These are phyloP conservation scores for Desoria tigrina DNA, from an alignment of 2,888 invertebrate species.

Conservation along the genomic window DNA sequence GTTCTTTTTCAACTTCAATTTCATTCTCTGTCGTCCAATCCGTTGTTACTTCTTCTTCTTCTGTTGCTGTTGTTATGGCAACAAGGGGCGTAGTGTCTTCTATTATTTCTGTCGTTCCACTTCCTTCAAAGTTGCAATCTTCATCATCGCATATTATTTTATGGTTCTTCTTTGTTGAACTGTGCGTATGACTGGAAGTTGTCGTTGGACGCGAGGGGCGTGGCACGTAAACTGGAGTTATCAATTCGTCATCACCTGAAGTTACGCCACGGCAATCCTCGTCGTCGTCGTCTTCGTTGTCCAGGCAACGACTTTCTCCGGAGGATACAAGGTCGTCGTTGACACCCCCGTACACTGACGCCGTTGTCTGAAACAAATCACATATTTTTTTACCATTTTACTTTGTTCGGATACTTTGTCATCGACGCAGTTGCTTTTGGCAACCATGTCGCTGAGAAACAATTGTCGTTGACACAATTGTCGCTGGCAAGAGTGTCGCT, in stretches of 20 bases:
- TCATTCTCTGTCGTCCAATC: conserved; percentile 7
- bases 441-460: too few species aligned
- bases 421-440: too few species aligned
- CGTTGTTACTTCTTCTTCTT: background rate
- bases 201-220: conserved; percentile 68
- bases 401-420: too few species aligned
- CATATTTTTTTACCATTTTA: too few species aligned
- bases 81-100: too few species aligned
- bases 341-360: conserved; percentile 56
- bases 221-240: conserved; percentile 87
- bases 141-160: conserved; percentile 55
- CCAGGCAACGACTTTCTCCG: conserved; percentile 69
- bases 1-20: conserved; percentile 1
- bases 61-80: conserved; percentile 4
- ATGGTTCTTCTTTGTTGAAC: conserved; percentile 56
- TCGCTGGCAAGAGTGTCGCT: too few species aligned
- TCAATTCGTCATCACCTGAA: conserved; percentile 83
- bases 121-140: conserved; percentile 27
- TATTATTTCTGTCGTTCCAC: conserved; percentile 15
- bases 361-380: too few species aligned
- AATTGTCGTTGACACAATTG: too few species aligned
- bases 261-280: conserved; percentile 68
- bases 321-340: conserved; percentile 89
- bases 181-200: conserved; percentile 55
- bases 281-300: conserved; percentile 30